Base-by-base conservation (phyloP, 2,888 invertebrate species). In the Erynnis tages region DNA sequence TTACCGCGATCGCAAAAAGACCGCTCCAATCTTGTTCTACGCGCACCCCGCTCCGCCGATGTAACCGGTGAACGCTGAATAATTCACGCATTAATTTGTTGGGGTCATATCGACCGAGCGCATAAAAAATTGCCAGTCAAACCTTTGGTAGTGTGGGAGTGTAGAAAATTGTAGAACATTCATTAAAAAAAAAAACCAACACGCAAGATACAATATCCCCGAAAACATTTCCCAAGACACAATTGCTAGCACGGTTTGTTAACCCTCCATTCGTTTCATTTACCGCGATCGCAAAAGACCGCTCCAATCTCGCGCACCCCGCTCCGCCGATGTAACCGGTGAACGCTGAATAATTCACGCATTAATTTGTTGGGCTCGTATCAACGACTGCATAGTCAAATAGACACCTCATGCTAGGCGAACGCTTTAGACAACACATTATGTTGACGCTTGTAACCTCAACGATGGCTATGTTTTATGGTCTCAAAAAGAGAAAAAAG, bases 341-440 rank as follows among this genome's bases (percentile, higher is more conserved):
- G 13, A 16, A 43, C 30, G 30, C 43, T 44, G 30, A 44, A 44
- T 44, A 30, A 44, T 44, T 44, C 44, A 44, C 44, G 32, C 44
- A 30, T 44, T 44, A 30, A 44, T 44, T 44, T 21, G 44, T 21
- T 19, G 8, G 30, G 44, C 13, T 44, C 30, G 44, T 21, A 44
- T 44, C 44, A 30, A 44, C 43, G 30, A 8, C 19, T 19, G 10
- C 1, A 8, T 10, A 1, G n/a, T n/a, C n/a, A n/a, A n/a, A n/a
- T n/a, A n/a, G n/a, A n/a, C n/a, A n/a, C n/a, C n/a, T n/a, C n/a
- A n/a, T n/a, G n/a, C n/a, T n/a, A n/a, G n/a, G n/a, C n/a, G n/a
- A n/a, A n/a, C n/a, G n/a, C n/a, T n/a, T n/a, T n/a, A n/a, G n/a
- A n/a, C n/a, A n/a, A n/a, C n/a, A n/a, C n/a, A n/a, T n/a, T n/a